A percentile compares a stretch with the other conserved stretches of the same genome.
Conservation (phyloP, 2,113 vertebrate genomes). For the Zosterops japonicus region DNA sequence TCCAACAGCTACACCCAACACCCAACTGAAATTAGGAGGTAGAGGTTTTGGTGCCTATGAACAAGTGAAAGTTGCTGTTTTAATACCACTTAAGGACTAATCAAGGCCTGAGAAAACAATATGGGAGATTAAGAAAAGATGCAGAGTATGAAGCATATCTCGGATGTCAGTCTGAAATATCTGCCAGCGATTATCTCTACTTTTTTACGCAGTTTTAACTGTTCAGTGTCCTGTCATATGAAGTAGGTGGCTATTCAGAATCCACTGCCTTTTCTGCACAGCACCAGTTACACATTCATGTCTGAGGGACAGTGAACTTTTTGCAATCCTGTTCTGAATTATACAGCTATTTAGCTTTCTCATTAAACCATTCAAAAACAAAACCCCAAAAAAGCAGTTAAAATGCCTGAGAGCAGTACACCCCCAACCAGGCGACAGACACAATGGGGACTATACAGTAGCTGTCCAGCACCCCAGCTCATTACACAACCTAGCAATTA, state of each 20-base stretch:
- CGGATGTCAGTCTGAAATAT: neutral
- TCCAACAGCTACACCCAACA: neutral
- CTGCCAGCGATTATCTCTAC: neutral
- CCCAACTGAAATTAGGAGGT: neutral
- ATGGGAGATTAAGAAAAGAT: neutral
- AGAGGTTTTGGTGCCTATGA: neutral
- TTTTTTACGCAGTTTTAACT: neutral
- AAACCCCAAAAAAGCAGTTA: slow-evolving; percentile 12
- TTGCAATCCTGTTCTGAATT: slow-evolving; percentile 21
- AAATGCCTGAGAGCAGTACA: neutral
- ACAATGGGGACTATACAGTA: slow-evolving; percentile 23
- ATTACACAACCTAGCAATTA: slow-evolving; percentile 53
- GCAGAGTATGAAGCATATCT: neutral
- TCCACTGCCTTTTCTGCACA: neutral
- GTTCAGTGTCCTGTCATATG: neutral
- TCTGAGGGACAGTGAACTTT: neutral
- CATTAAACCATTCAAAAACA: slow-evolving; percentile 1
- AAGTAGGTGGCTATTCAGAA: neutral
- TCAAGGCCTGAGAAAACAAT: neutral
- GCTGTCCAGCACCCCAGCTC: slow-evolving; percentile 13
- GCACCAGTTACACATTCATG: neutral
- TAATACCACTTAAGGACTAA: neutral
- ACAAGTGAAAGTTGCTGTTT: neutral
- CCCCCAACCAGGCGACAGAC: neutral
- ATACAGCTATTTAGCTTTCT: slow-evolving; percentile 20